Conservation (phyloP, 2,888 invertebrate genomes). For the Ennomos erosarius region DNA sequence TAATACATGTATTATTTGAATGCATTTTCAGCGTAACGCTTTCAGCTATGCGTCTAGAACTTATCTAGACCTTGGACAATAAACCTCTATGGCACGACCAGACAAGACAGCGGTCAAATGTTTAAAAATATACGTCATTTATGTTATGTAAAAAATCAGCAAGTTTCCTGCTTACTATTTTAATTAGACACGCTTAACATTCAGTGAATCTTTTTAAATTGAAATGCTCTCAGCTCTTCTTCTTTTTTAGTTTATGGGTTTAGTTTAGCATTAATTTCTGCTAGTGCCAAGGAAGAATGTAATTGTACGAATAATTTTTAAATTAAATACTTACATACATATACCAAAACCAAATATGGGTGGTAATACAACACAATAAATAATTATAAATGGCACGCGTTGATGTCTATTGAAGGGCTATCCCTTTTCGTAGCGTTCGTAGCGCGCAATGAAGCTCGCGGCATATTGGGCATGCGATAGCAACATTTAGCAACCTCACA, state of each 20-base stretch:
- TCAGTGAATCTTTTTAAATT: background rate
- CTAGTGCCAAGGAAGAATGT: no score
- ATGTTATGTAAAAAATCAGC: background rate
- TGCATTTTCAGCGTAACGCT: background rate
- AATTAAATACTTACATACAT: no score
- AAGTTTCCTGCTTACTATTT: constrained; percentile 5
- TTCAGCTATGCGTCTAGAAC: constrained; percentile 2
- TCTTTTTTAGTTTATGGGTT: no score
- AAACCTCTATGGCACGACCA: constrained; percentile 9
- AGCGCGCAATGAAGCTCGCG: background rate
- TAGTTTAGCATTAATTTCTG: no score
- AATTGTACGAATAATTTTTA: no score
- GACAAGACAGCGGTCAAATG: constrained; percentile 19
- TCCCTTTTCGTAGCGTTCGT: constrained; percentile 34
- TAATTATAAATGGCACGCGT: constrained; percentile 45
- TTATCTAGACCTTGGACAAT: constrained; percentile 25
- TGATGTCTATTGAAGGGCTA: constrained; percentile 68
- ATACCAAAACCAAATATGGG: no score
- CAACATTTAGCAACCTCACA: background rate
- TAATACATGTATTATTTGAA: background rate
- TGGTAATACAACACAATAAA: background rate
- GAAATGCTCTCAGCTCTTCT: no score
- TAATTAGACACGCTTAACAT: constrained; percentile 6
- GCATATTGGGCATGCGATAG: background rate
- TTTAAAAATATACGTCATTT: constrained; percentile 19